Evolutionary conservation across 2,797 vertebrate species (phyloP).

Genomic region (Phataginus tetradactyla): DNA sequence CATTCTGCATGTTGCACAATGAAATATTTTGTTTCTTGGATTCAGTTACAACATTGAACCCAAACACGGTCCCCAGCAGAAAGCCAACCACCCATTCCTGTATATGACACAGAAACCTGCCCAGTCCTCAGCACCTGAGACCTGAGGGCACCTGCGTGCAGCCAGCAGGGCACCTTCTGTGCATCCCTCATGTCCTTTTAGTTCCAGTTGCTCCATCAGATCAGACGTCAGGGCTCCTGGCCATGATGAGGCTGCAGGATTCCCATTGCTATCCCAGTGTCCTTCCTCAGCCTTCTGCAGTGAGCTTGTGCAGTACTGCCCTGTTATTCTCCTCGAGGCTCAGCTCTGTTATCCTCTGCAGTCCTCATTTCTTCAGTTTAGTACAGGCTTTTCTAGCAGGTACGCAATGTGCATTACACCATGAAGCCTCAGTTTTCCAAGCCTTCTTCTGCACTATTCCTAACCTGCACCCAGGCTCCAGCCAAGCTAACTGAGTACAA

Average conservation of each 20-base stretch:
- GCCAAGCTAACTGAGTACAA: background rate
- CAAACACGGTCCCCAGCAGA: background rate
- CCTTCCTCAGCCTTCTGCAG: background rate
- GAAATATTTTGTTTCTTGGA: background rate
- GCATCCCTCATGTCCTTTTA: background rate
- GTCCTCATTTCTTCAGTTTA: background rate
- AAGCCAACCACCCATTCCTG: background rate
- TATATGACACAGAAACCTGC: background rate
- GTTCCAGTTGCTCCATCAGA: background rate
- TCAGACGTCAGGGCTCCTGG: background rate
- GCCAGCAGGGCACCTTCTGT: background rate
- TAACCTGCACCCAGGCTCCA: background rate
- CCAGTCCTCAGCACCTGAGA: background rate
- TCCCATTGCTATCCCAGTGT: background rate
- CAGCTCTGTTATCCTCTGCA: background rate
- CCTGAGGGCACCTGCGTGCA: background rate
- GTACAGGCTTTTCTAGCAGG: background rate
- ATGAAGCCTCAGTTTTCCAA: background rate
- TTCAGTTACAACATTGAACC: background rate
- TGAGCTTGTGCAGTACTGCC: background rate
- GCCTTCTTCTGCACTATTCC: background rate
- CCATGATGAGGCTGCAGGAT: background rate
- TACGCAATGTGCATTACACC: background rate
- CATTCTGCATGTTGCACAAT: background rate
- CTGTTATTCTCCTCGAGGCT: background rate